These are phyloP conservation scores for Arizona elegans DNA, from an alignment of 2,113 vertebrate species.

Conservation along the genomic window DNA sequence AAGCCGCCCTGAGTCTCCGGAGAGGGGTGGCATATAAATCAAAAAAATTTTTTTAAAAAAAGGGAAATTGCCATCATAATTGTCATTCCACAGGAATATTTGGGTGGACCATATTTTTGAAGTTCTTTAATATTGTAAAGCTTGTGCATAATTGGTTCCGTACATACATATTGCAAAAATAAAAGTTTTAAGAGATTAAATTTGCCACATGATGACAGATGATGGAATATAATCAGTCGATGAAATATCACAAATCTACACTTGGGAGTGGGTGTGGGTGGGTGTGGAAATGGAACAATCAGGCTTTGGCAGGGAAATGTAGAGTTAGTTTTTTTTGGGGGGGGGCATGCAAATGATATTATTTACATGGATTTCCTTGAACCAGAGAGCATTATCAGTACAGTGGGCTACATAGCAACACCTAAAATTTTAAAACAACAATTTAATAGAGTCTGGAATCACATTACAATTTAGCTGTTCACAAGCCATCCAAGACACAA, in stretches of 20 bases:
- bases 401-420: too few relatives aligned
- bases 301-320: background rate
- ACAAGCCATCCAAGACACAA: too few relatives aligned
- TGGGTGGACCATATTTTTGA: background rate
- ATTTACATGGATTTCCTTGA: too few relatives aligned
- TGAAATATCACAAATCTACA: background rate
- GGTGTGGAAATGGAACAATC: background rate
- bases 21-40: too few relatives aligned
- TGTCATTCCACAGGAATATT: background rate
- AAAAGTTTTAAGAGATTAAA: background rate
- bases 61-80: background rate
- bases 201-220: background rate
- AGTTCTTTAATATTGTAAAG: background rate
- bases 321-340: background rate
- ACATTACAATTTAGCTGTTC: too few relatives aligned
- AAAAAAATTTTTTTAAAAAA: background rate
- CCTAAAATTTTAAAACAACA: too few relatives aligned
- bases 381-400: too few relatives aligned
- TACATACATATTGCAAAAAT: background rate
- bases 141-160: background rate
- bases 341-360: too few relatives aligned
- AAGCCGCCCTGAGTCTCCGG: too few relatives aligned
- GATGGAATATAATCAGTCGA: background rate
- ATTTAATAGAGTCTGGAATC: too few relatives aligned
- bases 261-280: background rate